Percentiles rank a stretch among this genome's conserved stretches.
Evolutionary conservation across 2,113 vertebrate species (phyloP).

Genomic region (Rousettus leschenaultii): DNA sequence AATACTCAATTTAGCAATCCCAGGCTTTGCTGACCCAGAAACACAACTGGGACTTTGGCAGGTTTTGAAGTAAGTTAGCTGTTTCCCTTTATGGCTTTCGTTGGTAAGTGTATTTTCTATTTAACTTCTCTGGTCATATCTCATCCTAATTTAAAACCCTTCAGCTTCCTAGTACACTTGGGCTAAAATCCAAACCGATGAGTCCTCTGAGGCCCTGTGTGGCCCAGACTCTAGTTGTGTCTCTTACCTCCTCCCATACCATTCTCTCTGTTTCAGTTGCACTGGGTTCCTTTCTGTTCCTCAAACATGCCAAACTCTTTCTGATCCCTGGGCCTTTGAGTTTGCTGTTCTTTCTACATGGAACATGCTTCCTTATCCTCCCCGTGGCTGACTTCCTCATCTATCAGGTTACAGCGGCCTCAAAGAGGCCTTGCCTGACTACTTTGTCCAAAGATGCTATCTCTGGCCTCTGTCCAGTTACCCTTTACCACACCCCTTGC

Average conservation of each 20-base stretch:
- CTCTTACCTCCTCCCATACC: not conserved
- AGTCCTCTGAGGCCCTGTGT: not conserved
- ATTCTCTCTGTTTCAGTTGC: not conserved
- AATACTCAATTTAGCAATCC: not conserved
- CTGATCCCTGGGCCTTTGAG: not conserved
- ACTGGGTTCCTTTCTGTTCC: not conserved
- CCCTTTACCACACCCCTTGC: not conserved
- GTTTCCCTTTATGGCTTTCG: not conserved
- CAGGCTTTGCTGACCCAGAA: not conserved
- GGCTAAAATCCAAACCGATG: not conserved
- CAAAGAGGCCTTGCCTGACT: not conserved
- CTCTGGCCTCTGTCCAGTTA: not conserved
- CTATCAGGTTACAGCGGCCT: not conserved
- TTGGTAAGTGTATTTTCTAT: not conserved
- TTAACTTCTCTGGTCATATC: not conserved
- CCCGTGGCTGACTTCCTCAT: not conserved
- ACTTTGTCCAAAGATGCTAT: not conserved
- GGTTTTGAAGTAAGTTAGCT: slow-evolving; percentile 1
- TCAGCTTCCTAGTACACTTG: not conserved
- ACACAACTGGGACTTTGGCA: not conserved
- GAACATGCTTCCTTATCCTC: not conserved
- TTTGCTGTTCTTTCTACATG: not conserved
- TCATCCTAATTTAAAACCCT: not conserved
- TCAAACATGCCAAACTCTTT: not conserved
- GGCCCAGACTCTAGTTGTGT: not conserved